phyloP scores from a whole-genome alignment of 2,113 vertebrate genomes.

The Nycticryphes semicollaris region DNA sequence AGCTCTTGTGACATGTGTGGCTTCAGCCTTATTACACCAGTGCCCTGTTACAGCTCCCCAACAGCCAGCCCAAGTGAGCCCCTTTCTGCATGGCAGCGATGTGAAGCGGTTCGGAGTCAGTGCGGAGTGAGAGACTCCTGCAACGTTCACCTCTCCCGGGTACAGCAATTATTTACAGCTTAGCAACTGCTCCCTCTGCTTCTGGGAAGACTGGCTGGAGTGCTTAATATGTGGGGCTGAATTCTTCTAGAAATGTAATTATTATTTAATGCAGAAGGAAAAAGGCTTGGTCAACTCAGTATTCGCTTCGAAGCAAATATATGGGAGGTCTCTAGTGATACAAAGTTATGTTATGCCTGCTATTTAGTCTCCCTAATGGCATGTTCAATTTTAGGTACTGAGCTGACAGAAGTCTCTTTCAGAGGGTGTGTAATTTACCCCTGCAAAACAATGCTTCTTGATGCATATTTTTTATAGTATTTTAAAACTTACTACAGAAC shows the following conservation, averaged over 20 bases:
- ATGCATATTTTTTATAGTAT: conserved; percentile 2
- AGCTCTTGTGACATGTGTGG: background rate
- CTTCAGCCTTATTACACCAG: background rate
- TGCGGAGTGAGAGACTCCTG: background rate
- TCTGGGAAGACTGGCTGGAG: background rate
- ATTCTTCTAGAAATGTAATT: background rate
- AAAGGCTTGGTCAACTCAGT: background rate
- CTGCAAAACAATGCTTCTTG: conserved; percentile 37
- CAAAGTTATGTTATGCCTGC: background rate
- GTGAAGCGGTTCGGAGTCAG: background rate
- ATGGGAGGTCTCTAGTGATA: background rate
- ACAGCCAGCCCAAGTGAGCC: background rate
- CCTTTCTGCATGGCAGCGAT: background rate
- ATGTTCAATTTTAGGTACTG: background rate
- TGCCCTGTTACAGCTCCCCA: accelerated
- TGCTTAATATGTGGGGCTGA: background rate
- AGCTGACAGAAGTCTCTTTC: conserved; percentile 26
- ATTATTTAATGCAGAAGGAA: background rate
- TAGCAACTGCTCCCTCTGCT: background rate
- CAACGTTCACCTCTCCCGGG: background rate
- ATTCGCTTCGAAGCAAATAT: background rate
- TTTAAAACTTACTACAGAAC: background rate
- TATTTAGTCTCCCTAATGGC: conserved; percentile 2
- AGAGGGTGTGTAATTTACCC: background rate
- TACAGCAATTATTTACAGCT: background rate